Evolutionary conservation across 2,888 invertebrate genomes (phyloP).

Genomic region (Amiota mariae): DNA sequence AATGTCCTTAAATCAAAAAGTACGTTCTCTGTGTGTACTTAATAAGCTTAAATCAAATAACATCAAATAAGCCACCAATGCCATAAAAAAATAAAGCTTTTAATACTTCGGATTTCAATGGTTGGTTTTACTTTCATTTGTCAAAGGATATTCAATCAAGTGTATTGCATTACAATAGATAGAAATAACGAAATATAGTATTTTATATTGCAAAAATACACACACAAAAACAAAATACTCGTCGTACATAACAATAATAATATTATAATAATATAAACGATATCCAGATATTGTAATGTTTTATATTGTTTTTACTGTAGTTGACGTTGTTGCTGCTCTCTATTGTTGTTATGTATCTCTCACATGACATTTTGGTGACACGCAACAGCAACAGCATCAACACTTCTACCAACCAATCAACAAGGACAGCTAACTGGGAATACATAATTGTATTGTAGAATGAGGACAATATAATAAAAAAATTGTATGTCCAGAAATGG

Average conservation of each 20-base stretch:
- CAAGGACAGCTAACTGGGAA: neutral
- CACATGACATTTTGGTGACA: conserved; percentile 17
- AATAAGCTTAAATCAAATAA: too few relatives aligned
- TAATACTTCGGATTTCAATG: too few relatives aligned
- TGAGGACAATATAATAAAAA: neutral
- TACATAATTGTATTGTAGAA: neutral
- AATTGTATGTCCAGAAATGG: too few relatives aligned
- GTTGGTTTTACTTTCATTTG: neutral
- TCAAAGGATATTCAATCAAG: conserved; percentile 27
- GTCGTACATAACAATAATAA: neutral
- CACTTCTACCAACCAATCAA: neutral
- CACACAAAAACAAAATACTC: neutral
- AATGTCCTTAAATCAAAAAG: too few relatives aligned
- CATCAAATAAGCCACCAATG: too few relatives aligned
- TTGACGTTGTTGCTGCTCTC: neutral
- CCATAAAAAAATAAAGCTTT: too few relatives aligned
- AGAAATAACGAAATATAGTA: neutral
- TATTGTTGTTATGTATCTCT: conserved; percentile 2
- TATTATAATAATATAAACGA: neutral
- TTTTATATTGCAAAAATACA: too few relatives aligned
- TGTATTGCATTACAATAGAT: conserved; percentile 18
- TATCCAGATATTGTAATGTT: conserved; percentile 7
- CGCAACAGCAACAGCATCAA: conserved; percentile 17
- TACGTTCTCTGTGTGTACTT: too few relatives aligned
- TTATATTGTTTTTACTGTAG: conserved; percentile 6